Evolutionary conservation across 2,113 vertebrate genomes (phyloP).

Genomic region (Poicephalus gulielmi): DNA sequence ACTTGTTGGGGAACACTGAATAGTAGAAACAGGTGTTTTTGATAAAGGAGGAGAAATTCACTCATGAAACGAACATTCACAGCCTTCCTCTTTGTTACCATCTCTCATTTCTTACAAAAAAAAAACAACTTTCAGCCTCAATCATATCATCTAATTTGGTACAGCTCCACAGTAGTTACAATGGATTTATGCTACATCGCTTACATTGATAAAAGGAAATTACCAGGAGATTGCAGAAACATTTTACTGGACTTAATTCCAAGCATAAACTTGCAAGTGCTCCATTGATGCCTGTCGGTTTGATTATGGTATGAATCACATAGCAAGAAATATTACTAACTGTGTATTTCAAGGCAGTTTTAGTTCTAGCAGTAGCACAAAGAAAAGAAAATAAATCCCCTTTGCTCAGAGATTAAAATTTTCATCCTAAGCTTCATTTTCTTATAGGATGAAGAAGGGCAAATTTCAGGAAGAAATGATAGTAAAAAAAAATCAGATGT

Average conservation of each 20-base stretch:
- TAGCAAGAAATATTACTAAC: not conserved
- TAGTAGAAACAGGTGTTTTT: not conserved
- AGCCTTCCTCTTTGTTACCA: not conserved
- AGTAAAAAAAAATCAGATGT: not conserved
- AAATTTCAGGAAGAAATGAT: not conserved
- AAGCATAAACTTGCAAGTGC: not conserved
- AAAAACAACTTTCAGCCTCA: not conserved
- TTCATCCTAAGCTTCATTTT: not conserved
- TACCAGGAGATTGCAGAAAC: slow-evolving; percentile 4
- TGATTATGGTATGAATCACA: slow-evolving; percentile 1
- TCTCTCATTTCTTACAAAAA: not conserved
- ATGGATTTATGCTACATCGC: not conserved
- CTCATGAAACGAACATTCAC: not conserved
- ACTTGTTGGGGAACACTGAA: not conserved
- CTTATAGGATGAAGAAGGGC: not conserved
- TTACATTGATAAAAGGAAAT: slow-evolving; percentile 21
- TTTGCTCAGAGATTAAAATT: not conserved
- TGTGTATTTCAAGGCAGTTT: not conserved
- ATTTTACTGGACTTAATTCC: slow-evolving; percentile 1
- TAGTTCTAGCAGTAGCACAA: not conserved
- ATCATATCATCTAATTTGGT: not conserved
- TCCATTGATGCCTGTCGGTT: not conserved
- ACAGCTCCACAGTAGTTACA: not conserved
- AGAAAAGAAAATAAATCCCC: not conserved
- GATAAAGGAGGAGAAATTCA: not conserved